Base-by-base conservation (phyloP, 2,888 invertebrate species). In the Agriopis leucophaearia region DNA sequence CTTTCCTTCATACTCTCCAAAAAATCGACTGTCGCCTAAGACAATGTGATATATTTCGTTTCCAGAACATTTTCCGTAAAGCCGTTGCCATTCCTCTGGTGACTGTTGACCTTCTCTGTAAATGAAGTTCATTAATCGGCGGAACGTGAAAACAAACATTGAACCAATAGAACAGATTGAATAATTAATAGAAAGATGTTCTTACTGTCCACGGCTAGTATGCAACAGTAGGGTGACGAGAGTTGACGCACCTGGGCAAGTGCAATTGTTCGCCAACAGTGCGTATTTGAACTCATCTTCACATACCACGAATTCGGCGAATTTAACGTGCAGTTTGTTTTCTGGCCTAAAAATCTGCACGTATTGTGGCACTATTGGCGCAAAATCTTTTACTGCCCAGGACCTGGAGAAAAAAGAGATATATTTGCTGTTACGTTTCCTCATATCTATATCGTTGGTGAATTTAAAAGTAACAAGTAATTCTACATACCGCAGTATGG, bases 261-360 rank as follows among this genome's bases (percentile, higher is more conserved):
- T 97, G 93, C 99, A 99, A 92, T 99, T 99, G 94, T 99, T 99
- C 71, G 99, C 99, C 76, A 99, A 94, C 68, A 99, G 95, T 27
- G 99, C 99, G 88, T 99, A 99, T 91, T 99, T 99, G 94, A 99
- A 99, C 92, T 99, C 99, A 88, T 99, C 99, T 90, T 99, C 99
- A 91, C 99, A 99, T 44, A 99, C 99, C 15, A 99, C 98, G 89
- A 98, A 99, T 88, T 99, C 99, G 48, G 99, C 99, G 91, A 99
- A 99, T 92, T 99, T 99, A 55, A 99, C 99, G 92, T 99, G 99
- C 78, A 99, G 95, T 87, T 99, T 99, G 90, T 99, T 99, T 93
- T 99, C 99, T 62, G 99, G 99, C 83, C 99, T 96, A 94, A 99
- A 99, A 82, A 99, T 99, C 94, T 99, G 99, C 75, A 99, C 99